These are phyloP conservation scores for Macquaria ambigua DNA, from an alignment of 2,113 vertebrate genomes.

Conservation along the genomic window DNA sequence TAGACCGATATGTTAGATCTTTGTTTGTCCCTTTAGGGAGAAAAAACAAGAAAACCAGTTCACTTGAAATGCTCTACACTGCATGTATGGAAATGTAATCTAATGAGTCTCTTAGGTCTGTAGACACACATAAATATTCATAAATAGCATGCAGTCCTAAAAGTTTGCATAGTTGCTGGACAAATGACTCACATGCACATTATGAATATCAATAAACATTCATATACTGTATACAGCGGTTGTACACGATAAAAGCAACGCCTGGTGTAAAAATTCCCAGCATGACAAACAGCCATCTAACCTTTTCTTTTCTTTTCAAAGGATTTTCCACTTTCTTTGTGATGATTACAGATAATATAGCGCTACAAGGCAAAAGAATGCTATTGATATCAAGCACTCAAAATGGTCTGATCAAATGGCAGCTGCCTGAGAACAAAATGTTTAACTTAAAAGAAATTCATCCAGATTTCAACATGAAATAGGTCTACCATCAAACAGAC, in stretches of 20 bases:
- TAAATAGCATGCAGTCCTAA: constrained; percentile 12
- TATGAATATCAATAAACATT: constrained; percentile 46
- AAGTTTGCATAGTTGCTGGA: constrained; percentile 24
- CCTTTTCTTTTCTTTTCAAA: constrained; percentile 6
- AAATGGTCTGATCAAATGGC: constrained; percentile 10
- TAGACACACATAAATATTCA: constrained; percentile 54
- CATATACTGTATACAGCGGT: not conserved
- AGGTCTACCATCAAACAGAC: not conserved
- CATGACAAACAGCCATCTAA: constrained; percentile 5
- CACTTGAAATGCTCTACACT: not conserved
- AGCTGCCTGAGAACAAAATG: constrained; percentile 4
- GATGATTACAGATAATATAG: constrained; percentile 23
- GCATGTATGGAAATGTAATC: constrained; percentile 43
- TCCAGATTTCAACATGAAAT: constrained; percentile 1
- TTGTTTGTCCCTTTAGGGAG: not conserved
- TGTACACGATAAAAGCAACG: not conserved
- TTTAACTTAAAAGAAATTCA: constrained; percentile 15
- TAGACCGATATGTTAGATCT: not conserved
- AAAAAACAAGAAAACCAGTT: not conserved
- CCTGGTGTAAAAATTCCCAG: not conserved
- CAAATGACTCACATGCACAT: constrained; percentile 37
- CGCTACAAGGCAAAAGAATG: not conserved
- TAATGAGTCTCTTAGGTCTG: constrained; percentile 44
- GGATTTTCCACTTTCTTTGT: not conserved
- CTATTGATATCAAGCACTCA: constrained; percentile 1